Conservation (phyloP, 2,888 invertebrate genomes). For the Myathropa florea region DNA sequence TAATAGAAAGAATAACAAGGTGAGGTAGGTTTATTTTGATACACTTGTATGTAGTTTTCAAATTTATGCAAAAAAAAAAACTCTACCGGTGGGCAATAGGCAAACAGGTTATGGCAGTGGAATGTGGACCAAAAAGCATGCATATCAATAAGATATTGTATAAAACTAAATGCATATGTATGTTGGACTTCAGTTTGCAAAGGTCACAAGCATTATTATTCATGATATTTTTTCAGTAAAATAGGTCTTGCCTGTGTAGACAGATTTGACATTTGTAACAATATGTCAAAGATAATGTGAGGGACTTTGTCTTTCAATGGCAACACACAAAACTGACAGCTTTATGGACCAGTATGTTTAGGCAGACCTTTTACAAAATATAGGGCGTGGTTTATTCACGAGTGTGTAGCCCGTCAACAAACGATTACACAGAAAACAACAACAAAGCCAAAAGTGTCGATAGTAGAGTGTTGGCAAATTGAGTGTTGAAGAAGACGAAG, state of each 20-base stretch:
- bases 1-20: background rate
- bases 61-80: background rate
- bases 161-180: background rate
- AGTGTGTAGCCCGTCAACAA: too few species aligned
- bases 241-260: background rate
- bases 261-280: too few species aligned
- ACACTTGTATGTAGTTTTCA: background rate
- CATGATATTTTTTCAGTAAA: background rate
- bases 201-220: background rate
- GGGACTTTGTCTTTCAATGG: too few species aligned
- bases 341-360: too few species aligned
- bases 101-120: background rate
- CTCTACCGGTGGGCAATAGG: background rate
- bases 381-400: too few species aligned
- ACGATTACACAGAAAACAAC: too few species aligned
- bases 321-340: too few species aligned
- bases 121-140: background rate
- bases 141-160: background rate
- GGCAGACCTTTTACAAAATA: too few species aligned
- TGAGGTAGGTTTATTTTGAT: background rate
- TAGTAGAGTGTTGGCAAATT: too few species aligned
- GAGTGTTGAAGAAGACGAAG: too few species aligned
- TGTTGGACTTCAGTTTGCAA: background rate
- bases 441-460: too few species aligned
- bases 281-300: too few species aligned